A percentile compares a stretch with the other conserved stretches of the same genome.
Conservation (phyloP, 2,888 invertebrate genomes). For the Leuctra nigra region DNA sequence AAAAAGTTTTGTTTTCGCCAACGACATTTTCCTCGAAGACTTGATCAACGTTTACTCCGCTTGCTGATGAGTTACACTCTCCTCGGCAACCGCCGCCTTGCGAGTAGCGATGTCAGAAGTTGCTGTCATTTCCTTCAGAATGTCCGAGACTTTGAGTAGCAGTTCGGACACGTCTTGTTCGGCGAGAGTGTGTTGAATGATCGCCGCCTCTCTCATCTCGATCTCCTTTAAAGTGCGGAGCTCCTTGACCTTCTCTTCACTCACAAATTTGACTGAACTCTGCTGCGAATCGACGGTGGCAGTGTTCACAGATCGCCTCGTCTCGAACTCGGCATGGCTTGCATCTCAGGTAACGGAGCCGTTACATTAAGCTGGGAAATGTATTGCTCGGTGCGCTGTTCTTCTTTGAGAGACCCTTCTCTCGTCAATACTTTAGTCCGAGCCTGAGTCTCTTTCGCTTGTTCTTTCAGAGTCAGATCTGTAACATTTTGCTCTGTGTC, state of each 20-base stretch:
- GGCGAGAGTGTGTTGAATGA: constrained; percentile 12
- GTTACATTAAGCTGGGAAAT: not conserved
- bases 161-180: constrained; percentile 15
- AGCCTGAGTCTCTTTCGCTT: constrained; percentile 7
- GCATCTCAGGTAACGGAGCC: constrained; percentile 6
- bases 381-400: constrained; percentile 7
- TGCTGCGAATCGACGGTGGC: constrained; percentile 10
- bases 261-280: not conserved
- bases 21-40: not conserved
- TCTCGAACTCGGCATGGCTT: constrained; percentile 12
- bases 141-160: constrained; percentile 4
- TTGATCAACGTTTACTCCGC: not conserved
- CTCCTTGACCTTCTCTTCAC: not conserved
- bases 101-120: constrained; percentile 13
- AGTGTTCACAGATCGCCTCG: constrained; percentile 18
- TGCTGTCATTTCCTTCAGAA: constrained; percentile 15
- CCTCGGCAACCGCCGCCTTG: constrained; percentile 19
- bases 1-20: constrained; percentile 17
- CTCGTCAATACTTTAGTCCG: constrained; percentile 10
- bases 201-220: constrained; percentile 16
- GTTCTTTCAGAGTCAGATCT: not conserved
- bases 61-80: constrained; percentile 18
- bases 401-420: not conserved
- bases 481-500: constrained; percentile 11
- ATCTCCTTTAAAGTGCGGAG: not conserved